These are phyloP conservation scores for Desmodus rotundus DNA, from an alignment of 2,113 vertebrate species.

Conservation along the genomic window DNA sequence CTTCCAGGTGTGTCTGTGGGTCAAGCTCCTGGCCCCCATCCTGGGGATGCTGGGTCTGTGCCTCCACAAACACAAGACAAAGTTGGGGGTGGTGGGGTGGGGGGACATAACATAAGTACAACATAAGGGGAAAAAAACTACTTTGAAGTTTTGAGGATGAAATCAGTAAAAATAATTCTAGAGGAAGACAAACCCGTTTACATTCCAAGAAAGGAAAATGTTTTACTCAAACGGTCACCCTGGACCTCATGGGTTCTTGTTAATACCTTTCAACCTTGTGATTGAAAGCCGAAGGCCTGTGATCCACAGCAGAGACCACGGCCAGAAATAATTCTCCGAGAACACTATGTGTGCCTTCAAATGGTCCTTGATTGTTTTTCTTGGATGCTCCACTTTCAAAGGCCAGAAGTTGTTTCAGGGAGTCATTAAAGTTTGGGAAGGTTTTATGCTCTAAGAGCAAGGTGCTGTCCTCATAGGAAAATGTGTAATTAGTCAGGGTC, in stretches of 20 bases:
- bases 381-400: conserved; percentile 76
- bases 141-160: conserved; percentile 78
- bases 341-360: conserved; percentile 70
- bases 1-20: conserved; percentile 80
- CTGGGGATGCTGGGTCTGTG: conserved; percentile 70
- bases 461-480: conserved; percentile 65
- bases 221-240: conserved; percentile 55
- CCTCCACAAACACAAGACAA: conserved; percentile 77
- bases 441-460: conserved; percentile 73
- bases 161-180: conserved; percentile 76
- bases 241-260: conserved; percentile 56
- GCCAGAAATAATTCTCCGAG: conserved; percentile 63
- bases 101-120: background rate
- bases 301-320: conserved; percentile 50
- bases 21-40: conserved; percentile 66
- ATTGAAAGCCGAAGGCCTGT: conserved; percentile 64
- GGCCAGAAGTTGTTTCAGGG: conserved; percentile 73
- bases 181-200: conserved; percentile 55
- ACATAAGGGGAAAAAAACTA: background rate
- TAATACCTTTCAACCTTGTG: conserved; percentile 66
- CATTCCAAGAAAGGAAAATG: conserved; percentile 67
- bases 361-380: conserved; percentile 72
- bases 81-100: conserved; percentile 13
- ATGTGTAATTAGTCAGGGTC: conserved; percentile 29
- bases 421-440: conserved; percentile 74